Evolutionary conservation across 2,113 vertebrate genomes (phyloP), one percentile per base, ranked within the genome.

Genomic region (Caranx ignobilis): DNA sequence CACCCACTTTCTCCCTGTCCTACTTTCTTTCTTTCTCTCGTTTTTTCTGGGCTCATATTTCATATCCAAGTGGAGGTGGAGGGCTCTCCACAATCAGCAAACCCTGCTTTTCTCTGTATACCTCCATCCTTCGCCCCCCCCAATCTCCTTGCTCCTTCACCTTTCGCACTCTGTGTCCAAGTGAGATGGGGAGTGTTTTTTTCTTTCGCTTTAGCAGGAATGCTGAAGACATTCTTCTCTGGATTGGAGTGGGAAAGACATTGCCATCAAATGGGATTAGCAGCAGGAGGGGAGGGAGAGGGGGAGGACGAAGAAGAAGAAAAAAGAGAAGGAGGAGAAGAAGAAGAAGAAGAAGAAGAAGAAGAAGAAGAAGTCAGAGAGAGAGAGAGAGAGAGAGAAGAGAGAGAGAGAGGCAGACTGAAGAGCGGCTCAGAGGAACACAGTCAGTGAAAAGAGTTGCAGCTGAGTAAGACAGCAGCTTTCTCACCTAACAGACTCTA

Each of bases 251-350:
- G 84, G 85, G 88, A 90, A 92, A 90, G 88, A 90, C 90, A 89
- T 92, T 63, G 63, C 73, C 91, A 93, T 93, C 94, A 94, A 91
- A 94, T 90, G 87, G 91, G 92, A 94, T 94, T 94, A 95, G 69
- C 92, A 93, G 93, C 89, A 91, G 90, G 85, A 91, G 85, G 2
- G 74, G 65, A 82, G 68, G 65, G 39, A 68, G 75, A 72, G 57
- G 65, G 85, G 83, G 76, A 82, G 66, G 75, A 71, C 16, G 79
- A 77, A 64, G 77, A 59, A 26, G 57, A 39, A 12, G 37, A 43
- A 35, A 13, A 37, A 50, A 26, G 16, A 37, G 26, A 75, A 55
- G 34, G 6, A 6, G 54, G 21, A 65, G 26, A 74, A 37, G 59
- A 52, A 60, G 77, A 26, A 26, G 26, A 26, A 26, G 26, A 43